A percentile compares a stretch with the other conserved stretches of the same genome.
These are phyloP conservation scores for Lucilia cuprina DNA, from an alignment of 1,140 invertebrate genomes.

Conservation along the genomic window DNA sequence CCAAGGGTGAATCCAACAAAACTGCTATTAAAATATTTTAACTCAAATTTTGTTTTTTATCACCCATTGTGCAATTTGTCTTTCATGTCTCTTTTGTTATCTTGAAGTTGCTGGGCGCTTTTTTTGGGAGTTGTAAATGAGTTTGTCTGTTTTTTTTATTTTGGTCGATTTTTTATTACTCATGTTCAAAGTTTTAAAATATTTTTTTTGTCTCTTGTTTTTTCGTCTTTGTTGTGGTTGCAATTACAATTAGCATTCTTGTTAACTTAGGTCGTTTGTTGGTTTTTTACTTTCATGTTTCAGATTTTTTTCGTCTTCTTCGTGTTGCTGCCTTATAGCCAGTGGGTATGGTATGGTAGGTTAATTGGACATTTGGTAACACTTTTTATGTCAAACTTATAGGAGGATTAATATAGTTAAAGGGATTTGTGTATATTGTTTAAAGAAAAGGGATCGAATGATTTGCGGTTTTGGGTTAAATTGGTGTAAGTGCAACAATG, in stretches of 20 bases:
- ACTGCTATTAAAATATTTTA: too few species aligned
- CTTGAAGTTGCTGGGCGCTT: background rate
- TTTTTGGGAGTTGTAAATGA: background rate
- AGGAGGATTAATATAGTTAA: too few species aligned
- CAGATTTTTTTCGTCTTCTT: background rate
- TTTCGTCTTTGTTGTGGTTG: background rate
- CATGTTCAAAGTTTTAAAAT: background rate
- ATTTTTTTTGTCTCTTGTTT: background rate
- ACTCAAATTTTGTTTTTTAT: too few species aligned
- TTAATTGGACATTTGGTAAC: background rate
- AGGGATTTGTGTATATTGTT: too few species aligned
- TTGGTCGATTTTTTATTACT: background rate
- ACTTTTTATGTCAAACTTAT: background rate
- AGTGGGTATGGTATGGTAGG: background rate
- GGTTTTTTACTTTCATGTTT: too few species aligned
- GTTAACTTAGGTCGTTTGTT: slow-evolving; percentile 5
- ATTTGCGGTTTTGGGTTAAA: too few species aligned
- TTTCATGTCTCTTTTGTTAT: background rate
- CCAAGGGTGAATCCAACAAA: too few species aligned
- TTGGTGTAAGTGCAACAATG: too few species aligned
- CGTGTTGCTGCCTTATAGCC: background rate
- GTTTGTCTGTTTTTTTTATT: background rate
- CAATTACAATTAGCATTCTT: slow-evolving; percentile 15
- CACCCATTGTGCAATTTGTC: background rate
- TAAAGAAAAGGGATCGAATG: too few species aligned